These are phyloP conservation scores for Vanessa tameamea DNA, from an alignment of 1,140 invertebrate species.

Conservation along the genomic window DNA sequence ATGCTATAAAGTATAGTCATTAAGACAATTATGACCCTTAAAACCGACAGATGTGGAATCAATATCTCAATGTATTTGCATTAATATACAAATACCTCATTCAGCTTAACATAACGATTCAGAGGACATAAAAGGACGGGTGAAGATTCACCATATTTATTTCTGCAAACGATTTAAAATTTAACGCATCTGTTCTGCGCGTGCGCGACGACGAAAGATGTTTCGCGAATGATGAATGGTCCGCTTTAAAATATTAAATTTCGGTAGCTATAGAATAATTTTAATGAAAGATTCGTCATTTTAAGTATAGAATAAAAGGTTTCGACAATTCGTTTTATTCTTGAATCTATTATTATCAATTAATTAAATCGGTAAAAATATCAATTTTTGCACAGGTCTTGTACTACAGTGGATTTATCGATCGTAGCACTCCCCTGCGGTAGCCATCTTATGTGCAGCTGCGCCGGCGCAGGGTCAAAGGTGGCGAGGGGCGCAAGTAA, in stretches of 20 bases:
- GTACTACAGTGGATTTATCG: slow-evolving; percentile 40
- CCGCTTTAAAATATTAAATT: slow-evolving; percentile 41
- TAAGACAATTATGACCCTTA: neutral
- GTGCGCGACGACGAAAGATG: slow-evolving; percentile 58
- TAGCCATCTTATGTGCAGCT: slow-evolving; percentile 72
- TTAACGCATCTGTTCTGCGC: slow-evolving; percentile 61
- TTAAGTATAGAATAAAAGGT: neutral
- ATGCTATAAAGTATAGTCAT: neutral
- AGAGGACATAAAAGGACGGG: slow-evolving; percentile 29
- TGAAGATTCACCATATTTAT: slow-evolving; percentile 39
- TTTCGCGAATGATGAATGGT: slow-evolving; percentile 63
- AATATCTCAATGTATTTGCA: slow-evolving; percentile 14
- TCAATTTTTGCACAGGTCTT: slow-evolving; percentile 34
- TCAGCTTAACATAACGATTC: slow-evolving; percentile 1
- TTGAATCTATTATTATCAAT: neutral
- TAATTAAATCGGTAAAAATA: slow-evolving; percentile 1
- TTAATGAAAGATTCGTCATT: slow-evolving; percentile 6
- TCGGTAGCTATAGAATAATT: slow-evolving; percentile 1
- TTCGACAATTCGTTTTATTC: neutral
- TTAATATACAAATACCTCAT: slow-evolving; percentile 12
- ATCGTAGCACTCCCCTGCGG: slow-evolving; percentile 60
- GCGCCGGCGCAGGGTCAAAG: slow-evolving; percentile 75
- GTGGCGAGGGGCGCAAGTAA: slow-evolving; percentile 69
- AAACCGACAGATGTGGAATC: slow-evolving; percentile 3
- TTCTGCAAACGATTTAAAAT: slow-evolving; percentile 41